Percentiles rank a stretch among this genome's conserved stretches.
These are phyloP conservation scores for Leptopilina syphax DNA, from an alignment of 2,888 invertebrate genomes.

Conservation along the genomic window DNA sequence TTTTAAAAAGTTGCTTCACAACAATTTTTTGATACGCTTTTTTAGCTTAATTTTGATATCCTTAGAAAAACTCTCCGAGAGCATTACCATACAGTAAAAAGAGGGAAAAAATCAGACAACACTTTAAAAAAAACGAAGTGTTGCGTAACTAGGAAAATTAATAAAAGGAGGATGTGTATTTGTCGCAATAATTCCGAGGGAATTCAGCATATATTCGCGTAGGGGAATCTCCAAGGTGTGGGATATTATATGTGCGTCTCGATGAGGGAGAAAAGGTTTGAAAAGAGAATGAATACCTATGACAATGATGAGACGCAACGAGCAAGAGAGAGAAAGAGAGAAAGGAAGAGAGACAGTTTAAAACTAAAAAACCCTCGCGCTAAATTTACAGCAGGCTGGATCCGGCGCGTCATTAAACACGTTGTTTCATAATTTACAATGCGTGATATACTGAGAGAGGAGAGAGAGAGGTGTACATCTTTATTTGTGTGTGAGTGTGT, in stretches of 20 bases:
- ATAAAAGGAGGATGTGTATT: conserved; percentile 28
- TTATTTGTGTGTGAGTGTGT: not conserved
- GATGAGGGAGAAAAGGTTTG: conserved; percentile 50
- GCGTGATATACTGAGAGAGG: conserved; percentile 60
- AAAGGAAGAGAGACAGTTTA: conserved; percentile 64
- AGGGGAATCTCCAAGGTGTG: conserved; percentile 24
- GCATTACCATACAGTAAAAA: not conserved
- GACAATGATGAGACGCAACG: conserved; percentile 65
- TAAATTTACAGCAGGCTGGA: conserved; percentile 73
- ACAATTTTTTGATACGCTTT: too few relatives aligned
- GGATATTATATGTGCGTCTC: conserved; percentile 2
- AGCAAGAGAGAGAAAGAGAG: conserved; percentile 58
- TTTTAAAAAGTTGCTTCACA: too few relatives aligned
- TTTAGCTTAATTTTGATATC: too few relatives aligned
- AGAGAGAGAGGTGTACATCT: too few relatives aligned
- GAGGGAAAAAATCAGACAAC: not conserved
- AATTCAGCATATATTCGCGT: not conserved
- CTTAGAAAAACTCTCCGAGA: too few relatives aligned
- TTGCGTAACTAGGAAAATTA: not conserved
- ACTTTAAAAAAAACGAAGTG: not conserved
- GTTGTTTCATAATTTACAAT: conserved; percentile 76
- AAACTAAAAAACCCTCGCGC: conserved; percentile 65
- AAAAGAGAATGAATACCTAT: conserved; percentile 58
- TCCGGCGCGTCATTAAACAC: conserved; percentile 76
- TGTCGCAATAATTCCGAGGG: conserved; percentile 36